Conservation (phyloP, 2,113 vertebrate genomes). For the Caretta caretta region DNA sequence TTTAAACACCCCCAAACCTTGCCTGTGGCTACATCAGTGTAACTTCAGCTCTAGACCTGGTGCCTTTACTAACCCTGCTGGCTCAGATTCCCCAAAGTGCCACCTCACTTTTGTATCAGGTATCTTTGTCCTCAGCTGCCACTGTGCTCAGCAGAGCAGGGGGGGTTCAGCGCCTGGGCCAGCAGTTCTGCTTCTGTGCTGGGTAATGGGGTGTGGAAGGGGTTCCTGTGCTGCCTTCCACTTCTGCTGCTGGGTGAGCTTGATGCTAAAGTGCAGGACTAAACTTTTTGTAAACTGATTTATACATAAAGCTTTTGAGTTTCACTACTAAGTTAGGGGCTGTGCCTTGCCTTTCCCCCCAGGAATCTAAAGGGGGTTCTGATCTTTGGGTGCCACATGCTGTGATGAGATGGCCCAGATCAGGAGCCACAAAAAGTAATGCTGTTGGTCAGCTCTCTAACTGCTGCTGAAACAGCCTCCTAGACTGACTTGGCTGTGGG, state of each 20-base stretch:
- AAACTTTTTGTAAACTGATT: neutral
- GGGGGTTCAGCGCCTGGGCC: neutral
- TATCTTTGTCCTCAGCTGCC: neutral
- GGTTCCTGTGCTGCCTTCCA: neutral
- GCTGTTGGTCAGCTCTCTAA: neutral
- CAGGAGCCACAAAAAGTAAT: neutral
- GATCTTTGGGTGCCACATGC: neutral
- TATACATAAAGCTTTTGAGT: neutral
- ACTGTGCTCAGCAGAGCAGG: neutral
- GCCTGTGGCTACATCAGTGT: neutral
- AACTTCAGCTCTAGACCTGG: neutral
- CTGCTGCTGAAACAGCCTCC: neutral
- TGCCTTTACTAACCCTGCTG: neutral
- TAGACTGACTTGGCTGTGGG: neutral
- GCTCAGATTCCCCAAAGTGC: neutral
- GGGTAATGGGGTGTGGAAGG: neutral
- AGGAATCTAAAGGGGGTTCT: neutral
- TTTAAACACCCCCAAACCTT: neutral
- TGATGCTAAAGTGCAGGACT: slow-evolving; percentile 40
- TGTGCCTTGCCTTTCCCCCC: neutral
- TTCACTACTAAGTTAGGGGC: neutral
- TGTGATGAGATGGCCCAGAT: neutral
- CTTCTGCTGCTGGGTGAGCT: slow-evolving; percentile 33
- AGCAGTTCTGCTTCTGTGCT: neutral
- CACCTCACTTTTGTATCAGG: fast-evolving